A percentile compares a stretch with the other conserved stretches of the same genome.
Conservation (phyloP, 2,888 invertebrate species). For the Alloplasta piceator region DNA sequence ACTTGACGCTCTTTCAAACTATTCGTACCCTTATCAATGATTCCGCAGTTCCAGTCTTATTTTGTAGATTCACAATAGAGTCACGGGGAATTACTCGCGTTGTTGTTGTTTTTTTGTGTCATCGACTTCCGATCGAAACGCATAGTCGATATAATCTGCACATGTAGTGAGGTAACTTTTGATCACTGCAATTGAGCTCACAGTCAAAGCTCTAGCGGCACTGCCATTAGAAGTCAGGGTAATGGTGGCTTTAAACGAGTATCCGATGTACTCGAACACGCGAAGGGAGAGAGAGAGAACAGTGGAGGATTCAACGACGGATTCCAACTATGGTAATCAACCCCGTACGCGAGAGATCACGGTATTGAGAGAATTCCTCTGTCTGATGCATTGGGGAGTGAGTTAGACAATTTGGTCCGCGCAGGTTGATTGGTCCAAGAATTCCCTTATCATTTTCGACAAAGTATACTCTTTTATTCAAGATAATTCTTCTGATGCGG, state of each 20-base stretch:
- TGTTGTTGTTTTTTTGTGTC: too few species aligned
- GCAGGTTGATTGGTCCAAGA: too few species aligned
- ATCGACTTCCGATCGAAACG: neutral
- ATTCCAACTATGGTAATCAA: slow-evolving; percentile 59
- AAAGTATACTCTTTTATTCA: too few species aligned
- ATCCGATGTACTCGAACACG: slow-evolving; percentile 18
- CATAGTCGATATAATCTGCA: slow-evolving; percentile 10
- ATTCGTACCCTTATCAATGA: too few species aligned
- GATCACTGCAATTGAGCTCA: slow-evolving; percentile 43
- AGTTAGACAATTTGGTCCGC: too few species aligned
- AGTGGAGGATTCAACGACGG: slow-evolving; percentile 16
- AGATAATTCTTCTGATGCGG: too few species aligned
- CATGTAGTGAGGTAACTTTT: slow-evolving; percentile 17
- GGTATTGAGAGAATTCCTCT: slow-evolving; percentile 43
- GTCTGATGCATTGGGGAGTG: slow-evolving; percentile 13
- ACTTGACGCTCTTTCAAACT: too few species aligned
- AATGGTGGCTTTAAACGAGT: slow-evolving; percentile 50
- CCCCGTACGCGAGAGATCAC: slow-evolving; percentile 10
- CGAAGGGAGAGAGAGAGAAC: slow-evolving; percentile 5
- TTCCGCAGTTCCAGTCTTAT: too few species aligned
- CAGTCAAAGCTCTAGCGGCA: slow-evolving; percentile 11
- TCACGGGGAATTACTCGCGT: too few species aligned
- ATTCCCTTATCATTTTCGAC: too few species aligned
- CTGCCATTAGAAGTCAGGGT: slow-evolving; percentile 46
- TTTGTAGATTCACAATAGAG: too few species aligned